Evolutionary conservation across 1,140 invertebrate species (phyloP), one percentile per base, ranked within the genome.

Genomic region (Ceratitis capitata): DNA sequence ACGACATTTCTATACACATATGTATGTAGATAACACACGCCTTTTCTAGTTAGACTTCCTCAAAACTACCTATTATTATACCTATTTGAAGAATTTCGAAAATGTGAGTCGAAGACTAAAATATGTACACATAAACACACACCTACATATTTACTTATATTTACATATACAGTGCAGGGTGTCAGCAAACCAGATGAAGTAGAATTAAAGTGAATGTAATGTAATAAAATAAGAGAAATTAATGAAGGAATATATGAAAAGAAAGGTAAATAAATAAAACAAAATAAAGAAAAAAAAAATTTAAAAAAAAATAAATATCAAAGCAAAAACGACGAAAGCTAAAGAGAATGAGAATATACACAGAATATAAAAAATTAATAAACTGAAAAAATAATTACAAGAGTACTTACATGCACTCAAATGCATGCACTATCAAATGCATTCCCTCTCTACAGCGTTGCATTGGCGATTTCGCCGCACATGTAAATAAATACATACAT

Each of bases 1-100:
- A 29, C 35, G 64, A 7, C 64, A 69, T n/a, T n/a, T n/a, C n/a
- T n/a, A n/a, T n/a, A n/a, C n/a, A n/a, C n/a, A n/a, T n/a, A n/a
- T n/a, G n/a, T n/a, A n/a, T n/a, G n/a, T n/a, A n/a, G n/a, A n/a
- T 32, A 19, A 39, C 6, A 69, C 35, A 69, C 64, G 64, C 64
- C 64, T 69, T 69, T 69, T 69, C 64, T 39, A 39, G 64, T 69
- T 69, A 42, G 29, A 69, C 64, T 69, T 69, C 64, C 64, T 69
- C 64, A 35, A 35, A 69, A 69, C 64, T 19, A 69, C 64, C 39
- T n/a, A n/a, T n/a, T n/a, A n/a, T 56, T 56, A 23, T 56, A 56
- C 19, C 23, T 56, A 69, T 69, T 7, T 39, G 32, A 69, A n/a
- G 64, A 69, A 69, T 69, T 16, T 69, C 64, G 64, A 69, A 69